Conservation (phyloP, 2,888 invertebrate species). For the Dastarcus helophoroides region DNA sequence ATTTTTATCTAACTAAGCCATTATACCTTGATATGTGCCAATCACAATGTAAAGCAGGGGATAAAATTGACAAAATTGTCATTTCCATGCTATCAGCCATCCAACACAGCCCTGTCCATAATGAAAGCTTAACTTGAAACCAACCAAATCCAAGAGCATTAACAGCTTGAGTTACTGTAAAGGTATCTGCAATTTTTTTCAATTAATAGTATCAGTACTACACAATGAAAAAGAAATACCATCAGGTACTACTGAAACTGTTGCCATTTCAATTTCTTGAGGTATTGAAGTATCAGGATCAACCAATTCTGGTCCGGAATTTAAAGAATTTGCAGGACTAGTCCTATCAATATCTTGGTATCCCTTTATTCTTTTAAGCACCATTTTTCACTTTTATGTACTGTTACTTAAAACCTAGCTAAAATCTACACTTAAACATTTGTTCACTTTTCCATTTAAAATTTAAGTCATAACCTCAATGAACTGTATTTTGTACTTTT, state of each 20-base stretch:
- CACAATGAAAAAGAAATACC: slow-evolving; percentile 39
- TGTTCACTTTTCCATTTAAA: too few species aligned
- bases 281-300: slow-evolving; percentile 38
- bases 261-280: slow-evolving; percentile 66
- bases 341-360: slow-evolving; percentile 51
- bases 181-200: slow-evolving; percentile 53
- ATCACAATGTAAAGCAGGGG: slow-evolving; percentile 87
- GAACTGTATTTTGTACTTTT: too few species aligned
- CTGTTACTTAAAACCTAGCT: too few species aligned
- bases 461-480: too few species aligned
- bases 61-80: slow-evolving; percentile 88
- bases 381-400: too few species aligned
- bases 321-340: slow-evolving; percentile 28
- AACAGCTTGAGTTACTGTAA: slow-evolving; percentile 77
- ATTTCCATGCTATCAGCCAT: slow-evolving; percentile 99
- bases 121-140: slow-evolving; percentile 78
- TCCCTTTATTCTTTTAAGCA: slow-evolving; percentile 45
- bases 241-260: slow-evolving; percentile 68
- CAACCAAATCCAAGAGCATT: slow-evolving; percentile 80
- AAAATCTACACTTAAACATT: too few species aligned
- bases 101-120: slow-evolving; percentile 81
- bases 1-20: slow-evolving; percentile 2
- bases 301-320: slow-evolving; percentile 35
- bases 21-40: slow-evolving; percentile 72
- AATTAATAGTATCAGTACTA: slow-evolving; percentile 7